These are phyloP conservation scores for Genyomyrus donnyi DNA, from an alignment of 2,113 vertebrate genomes.

Conservation along the genomic window DNA sequence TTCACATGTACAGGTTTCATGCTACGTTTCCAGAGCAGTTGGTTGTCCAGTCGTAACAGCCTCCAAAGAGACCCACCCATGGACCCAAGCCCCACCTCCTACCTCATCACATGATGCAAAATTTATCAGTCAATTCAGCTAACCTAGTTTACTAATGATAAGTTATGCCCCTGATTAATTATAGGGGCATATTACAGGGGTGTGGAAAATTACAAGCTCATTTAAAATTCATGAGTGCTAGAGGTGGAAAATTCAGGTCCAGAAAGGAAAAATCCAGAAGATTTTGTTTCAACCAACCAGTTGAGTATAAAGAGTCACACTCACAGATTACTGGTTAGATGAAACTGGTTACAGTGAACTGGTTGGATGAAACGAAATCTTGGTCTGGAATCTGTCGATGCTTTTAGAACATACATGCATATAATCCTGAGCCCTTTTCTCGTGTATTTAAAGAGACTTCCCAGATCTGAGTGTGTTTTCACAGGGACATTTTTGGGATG, in stretches of 20 bases:
- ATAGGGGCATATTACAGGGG: not conserved
- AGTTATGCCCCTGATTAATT: not conserved
- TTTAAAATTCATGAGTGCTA: not conserved
- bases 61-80: not conserved
- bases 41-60: not conserved
- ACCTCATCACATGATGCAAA: not conserved
- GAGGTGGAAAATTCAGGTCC: too few relatives aligned
- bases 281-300: too few relatives aligned
- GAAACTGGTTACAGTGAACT: too few relatives aligned
- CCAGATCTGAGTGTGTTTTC: not conserved
- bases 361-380: too few relatives aligned
- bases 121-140: not conserved
- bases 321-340: too few relatives aligned
- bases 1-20: not conserved
- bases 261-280: too few relatives aligned
- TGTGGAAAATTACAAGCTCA: not conserved
- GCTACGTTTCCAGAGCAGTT: not conserved
- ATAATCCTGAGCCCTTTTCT: not conserved
- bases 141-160: not conserved
- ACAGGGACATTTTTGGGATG: not conserved
- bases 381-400: not conserved
- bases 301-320: too few relatives aligned
- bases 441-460: not conserved
- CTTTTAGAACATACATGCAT: not conserved
- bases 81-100: not conserved